Base-by-base conservation (phyloP, 1,140 invertebrate species). In the Eriosoma lanigerum region DNA sequence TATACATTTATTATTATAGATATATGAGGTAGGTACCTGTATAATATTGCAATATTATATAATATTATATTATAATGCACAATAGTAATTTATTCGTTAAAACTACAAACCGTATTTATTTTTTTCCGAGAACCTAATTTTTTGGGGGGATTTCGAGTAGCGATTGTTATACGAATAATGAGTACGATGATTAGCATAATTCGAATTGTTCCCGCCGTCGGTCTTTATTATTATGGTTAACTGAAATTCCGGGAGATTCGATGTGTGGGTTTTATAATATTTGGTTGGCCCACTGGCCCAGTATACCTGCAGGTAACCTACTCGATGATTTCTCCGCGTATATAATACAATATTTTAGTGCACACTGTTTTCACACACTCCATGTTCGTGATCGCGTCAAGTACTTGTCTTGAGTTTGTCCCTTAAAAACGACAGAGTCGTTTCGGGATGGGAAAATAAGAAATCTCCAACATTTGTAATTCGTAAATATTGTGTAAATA, bases 141-240 rank as follows among this genome's bases (percentile, higher is more conserved):
- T 15, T 46, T 2, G 21, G 64, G 38, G 29, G n/a, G 62, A 66
- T 66, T 46, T 68, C 21, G 38, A 48, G 64, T 68, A 68, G 64
- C 64, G 64, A 46, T 68, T 68, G 64, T 68, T 68, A 17, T 46
- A 46, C 13, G 21, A 38, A 68, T 68, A 68, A 68, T 68, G 38
- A 68, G 38, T 24, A 38, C 21, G n/a, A 46, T 46, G 38, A 68
- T 68, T 68, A 68, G 64, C 64, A 68, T 68, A 68, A 68, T 68
- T 68, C 21, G 64, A 68, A 68, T 68, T 46, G 64, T 68, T 48
- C 64, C 64, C 64, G 62, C 1, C 21, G 62, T 44, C 32, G 62
- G 19, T 8, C 4, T n/a, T 5, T 54, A 54, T n/a, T 44, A 38
- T 44, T 44, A 62, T 21, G 6, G 62, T 44, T 64, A 44, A 64